Evolutionary conservation across 2,113 vertebrate genomes (phyloP).

Genomic region (Elachura formosa): DNA sequence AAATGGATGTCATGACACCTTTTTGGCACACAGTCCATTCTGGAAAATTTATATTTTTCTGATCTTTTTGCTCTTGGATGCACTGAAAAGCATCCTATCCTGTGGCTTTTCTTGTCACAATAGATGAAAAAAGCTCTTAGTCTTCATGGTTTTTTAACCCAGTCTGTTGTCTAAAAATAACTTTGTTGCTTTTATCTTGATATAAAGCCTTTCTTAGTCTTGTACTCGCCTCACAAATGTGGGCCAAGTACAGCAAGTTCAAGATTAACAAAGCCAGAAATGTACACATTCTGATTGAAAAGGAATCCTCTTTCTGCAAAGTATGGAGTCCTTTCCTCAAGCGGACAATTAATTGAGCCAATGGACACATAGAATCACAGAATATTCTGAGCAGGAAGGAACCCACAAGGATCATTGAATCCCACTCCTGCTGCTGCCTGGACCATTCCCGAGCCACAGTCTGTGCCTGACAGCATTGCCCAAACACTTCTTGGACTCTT

Average conservation of each 20-base stretch:
- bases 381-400: background rate
- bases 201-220: background rate
- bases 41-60: background rate
- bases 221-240: background rate
- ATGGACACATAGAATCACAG: background rate
- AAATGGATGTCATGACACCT: background rate
- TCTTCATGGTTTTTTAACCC: accelerated
- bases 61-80: background rate
- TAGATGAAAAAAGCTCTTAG: background rate
- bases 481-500: background rate
- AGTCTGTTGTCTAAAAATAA: background rate
- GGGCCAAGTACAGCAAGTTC: background rate
- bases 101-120: background rate
- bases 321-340: background rate
- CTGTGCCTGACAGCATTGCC: background rate
- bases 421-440: background rate
- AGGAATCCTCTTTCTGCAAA: background rate
- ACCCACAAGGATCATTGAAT: accelerated
- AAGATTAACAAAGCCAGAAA: background rate
- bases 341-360: background rate
- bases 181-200: background rate
- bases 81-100: background rate
- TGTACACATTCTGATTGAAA: background rate
- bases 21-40: background rate
- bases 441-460: background rate